These are phyloP conservation scores for Orchesella cincta DNA, from an alignment of 1,140 invertebrate species.

Conservation along the genomic window DNA sequence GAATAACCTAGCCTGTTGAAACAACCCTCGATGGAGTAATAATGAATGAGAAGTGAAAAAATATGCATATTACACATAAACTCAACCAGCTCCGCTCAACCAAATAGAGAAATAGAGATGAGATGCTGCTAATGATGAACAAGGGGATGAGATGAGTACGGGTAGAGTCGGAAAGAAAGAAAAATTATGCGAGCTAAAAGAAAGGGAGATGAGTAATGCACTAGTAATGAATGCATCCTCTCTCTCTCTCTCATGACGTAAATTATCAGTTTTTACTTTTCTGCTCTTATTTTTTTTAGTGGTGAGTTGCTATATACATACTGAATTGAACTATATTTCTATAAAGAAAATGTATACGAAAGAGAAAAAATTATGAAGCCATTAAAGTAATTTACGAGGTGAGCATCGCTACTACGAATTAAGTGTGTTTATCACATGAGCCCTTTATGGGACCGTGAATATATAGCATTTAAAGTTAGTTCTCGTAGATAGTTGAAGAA, in stretches of 20 bases:
- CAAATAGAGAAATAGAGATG: too few relatives aligned
- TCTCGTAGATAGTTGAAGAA: neutral
- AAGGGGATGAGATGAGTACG: too few relatives aligned
- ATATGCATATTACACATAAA: too few relatives aligned
- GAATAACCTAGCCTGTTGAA: too few relatives aligned
- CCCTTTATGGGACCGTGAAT: neutral
- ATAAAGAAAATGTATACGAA: neutral
- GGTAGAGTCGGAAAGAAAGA: neutral
- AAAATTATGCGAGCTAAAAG: neutral
- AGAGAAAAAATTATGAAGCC: conserved; percentile 23
- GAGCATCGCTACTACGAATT: neutral
- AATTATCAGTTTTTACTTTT: neutral
- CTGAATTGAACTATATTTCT: neutral
- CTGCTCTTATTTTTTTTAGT: neutral
- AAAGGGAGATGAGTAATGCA: neutral
- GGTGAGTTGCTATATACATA: neutral
- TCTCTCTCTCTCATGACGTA: neutral
- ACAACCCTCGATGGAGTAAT: too few relatives aligned
- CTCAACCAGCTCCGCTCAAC: too few relatives aligned
- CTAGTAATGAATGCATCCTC: neutral
- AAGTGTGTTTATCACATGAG: neutral
- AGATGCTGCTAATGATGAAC: too few relatives aligned
- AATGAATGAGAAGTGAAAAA: too few relatives aligned
- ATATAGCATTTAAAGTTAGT: neutral
- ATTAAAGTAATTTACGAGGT: conserved; percentile 20